A percentile compares a stretch with the other conserved stretches of the same genome.
Conservation (phyloP, 2,888 invertebrate species). For the Himalopsyche anomala region DNA sequence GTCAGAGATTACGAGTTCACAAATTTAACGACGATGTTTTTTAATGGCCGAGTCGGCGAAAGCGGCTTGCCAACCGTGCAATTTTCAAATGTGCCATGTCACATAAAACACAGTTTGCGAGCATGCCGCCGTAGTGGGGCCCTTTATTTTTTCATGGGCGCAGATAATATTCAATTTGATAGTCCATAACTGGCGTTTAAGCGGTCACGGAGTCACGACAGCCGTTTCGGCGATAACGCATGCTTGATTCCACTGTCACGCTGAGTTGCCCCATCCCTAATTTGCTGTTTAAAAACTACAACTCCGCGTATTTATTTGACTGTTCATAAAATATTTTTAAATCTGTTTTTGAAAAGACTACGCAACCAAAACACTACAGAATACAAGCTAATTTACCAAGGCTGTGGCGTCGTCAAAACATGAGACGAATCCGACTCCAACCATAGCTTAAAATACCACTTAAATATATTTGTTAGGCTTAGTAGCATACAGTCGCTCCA, state of each 20-base stretch:
- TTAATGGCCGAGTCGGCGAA: constrained; percentile 19
- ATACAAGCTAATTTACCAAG: no score
- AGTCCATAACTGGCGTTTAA: constrained; percentile 15
- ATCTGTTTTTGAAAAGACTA: no score
- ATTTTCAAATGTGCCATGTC: constrained; percentile 31
- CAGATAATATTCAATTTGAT: constrained; percentile 34
- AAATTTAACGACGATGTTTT: constrained; percentile 34
- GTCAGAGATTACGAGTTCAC: constrained; percentile 30
- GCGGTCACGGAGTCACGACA: constrained; percentile 24
- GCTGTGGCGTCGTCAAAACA: no score
- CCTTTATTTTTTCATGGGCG: constrained; percentile 21
- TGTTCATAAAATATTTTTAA: no score
- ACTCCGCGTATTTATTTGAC: no score
- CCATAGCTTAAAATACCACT: no score
- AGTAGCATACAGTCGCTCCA: no score
- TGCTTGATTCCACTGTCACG: constrained; percentile 6
- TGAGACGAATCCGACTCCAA: no score
- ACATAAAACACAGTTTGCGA: constrained; percentile 30
- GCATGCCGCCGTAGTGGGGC: constrained; percentile 7
- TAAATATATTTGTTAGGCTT: no score
- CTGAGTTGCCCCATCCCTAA: neutral
- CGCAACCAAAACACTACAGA: no score
- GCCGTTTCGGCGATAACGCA: constrained; percentile 16
- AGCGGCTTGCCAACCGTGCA: constrained; percentile 20
- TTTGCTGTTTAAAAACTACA: no score